Evolutionary conservation across 2,888 invertebrate species (phyloP).

Genomic region (Gisinianus flammeolus): DNA sequence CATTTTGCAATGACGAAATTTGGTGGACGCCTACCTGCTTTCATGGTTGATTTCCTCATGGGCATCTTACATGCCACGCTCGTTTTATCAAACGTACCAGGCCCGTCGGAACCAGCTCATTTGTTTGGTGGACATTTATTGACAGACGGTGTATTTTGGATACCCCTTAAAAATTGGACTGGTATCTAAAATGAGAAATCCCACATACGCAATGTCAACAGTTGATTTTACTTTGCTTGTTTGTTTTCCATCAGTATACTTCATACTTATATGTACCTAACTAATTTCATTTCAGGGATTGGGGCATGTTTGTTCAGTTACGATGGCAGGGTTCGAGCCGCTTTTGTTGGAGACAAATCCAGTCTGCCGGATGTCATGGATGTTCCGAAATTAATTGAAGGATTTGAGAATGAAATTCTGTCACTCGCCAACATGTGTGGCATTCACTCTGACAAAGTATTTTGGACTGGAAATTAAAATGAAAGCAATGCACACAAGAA

Average conservation of each 20-base stretch:
- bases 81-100: constrained; percentile 56
- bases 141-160: constrained; percentile 54
- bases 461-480: too few relatives aligned
- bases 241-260: too few relatives aligned
- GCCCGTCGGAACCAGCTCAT: constrained; percentile 51
- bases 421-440: constrained; percentile 47
- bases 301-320: constrained; percentile 55
- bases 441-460: not conserved
- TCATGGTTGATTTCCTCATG: constrained; percentile 49
- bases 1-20: constrained; percentile 51
- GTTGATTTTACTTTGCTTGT: constrained; percentile 13
- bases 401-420: constrained; percentile 56
- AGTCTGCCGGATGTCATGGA: constrained; percentile 47
- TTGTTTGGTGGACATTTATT: constrained; percentile 56
- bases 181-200: constrained; percentile 40
- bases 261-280: too few relatives aligned
- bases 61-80: constrained; percentile 49
- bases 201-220: not conserved
- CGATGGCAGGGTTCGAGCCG: constrained; percentile 54
- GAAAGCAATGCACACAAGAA: too few relatives aligned
- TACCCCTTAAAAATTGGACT: constrained; percentile 53
- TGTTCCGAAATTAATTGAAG: constrained; percentile 48
- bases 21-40: constrained; percentile 51
- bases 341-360: constrained; percentile 51
- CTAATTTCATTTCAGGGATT: too few relatives aligned